Conservation (phyloP, 2,888 invertebrate species). For the Lepeophtheirus nordmannii region DNA sequence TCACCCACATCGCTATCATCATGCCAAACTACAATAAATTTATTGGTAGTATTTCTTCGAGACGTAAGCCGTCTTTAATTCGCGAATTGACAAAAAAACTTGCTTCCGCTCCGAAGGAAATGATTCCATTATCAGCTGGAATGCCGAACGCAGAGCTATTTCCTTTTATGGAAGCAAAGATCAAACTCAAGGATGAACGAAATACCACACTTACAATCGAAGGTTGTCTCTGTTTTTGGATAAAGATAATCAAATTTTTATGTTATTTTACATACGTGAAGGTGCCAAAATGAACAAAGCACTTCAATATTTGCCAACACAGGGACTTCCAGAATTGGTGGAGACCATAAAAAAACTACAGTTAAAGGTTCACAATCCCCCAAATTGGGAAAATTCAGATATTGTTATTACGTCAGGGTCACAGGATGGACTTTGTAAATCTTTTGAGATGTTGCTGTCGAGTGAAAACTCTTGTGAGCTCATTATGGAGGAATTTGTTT, state of each 20-base stretch:
- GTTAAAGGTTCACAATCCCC: slow-evolving; percentile 38
- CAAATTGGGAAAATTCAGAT: slow-evolving; percentile 42
- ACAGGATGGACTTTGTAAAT: slow-evolving; percentile 59
- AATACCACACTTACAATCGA: slow-evolving; percentile 39
- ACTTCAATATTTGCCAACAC: slow-evolving; percentile 16
- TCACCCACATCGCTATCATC: neutral
- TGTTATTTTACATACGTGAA: slow-evolving; percentile 38
- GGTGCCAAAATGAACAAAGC: slow-evolving; percentile 14
- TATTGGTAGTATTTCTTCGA: slow-evolving; percentile 24
- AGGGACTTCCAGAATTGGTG: slow-evolving; percentile 12
- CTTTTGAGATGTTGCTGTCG: slow-evolving; percentile 46
- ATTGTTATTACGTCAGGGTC: slow-evolving; percentile 55
- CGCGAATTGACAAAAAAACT: slow-evolving; percentile 27
- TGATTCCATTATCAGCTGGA: slow-evolving; percentile 44
- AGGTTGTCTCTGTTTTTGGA: slow-evolving; percentile 47
- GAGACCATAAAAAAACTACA: slow-evolving; percentile 1
- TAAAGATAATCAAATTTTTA: slow-evolving; percentile 40
- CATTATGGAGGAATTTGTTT: slow-evolving; percentile 52
- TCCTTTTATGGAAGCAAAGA: slow-evolving; percentile 47
- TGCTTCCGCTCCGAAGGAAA: slow-evolving; percentile 26
- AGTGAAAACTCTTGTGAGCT: slow-evolving; percentile 37
- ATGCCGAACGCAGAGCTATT: slow-evolving; percentile 57
- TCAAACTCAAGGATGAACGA: slow-evolving; percentile 44
- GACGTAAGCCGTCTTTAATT: slow-evolving; percentile 27
- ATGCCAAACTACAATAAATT: slow-evolving; percentile 26